These are phyloP conservation scores for Pelecanus crispus DNA, from an alignment of 2,113 vertebrate genomes.

Conservation along the genomic window DNA sequence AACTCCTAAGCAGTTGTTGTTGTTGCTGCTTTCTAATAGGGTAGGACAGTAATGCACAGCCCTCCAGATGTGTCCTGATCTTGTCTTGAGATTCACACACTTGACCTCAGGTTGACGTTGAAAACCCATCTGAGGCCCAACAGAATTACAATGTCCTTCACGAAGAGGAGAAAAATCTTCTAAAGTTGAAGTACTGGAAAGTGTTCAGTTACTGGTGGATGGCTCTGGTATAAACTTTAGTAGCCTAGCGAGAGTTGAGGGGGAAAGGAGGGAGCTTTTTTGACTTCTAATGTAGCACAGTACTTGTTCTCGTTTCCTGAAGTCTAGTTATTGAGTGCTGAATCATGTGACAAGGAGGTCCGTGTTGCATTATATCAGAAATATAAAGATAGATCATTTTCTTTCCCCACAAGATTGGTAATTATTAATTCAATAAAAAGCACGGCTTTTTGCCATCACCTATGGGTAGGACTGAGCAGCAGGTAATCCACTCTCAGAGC, in stretches of 20 bases:
- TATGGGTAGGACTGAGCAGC: slow-evolving; percentile 11
- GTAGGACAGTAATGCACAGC: slow-evolving; percentile 34
- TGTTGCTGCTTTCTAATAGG: slow-evolving; percentile 33
- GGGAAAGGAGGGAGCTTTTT: neutral
- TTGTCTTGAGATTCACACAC: slow-evolving; percentile 19
- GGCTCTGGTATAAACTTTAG: neutral
- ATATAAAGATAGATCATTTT: slow-evolving; percentile 9
- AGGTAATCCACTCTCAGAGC: slow-evolving; percentile 54
- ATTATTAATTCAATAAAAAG: slow-evolving; percentile 54
- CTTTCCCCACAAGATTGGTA: slow-evolving; percentile 23
- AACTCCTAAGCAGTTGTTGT: slow-evolving; percentile 54
- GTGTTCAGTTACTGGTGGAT: neutral
- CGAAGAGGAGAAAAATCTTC: neutral
- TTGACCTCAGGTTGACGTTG: slow-evolving; percentile 18
- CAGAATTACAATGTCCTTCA: neutral
- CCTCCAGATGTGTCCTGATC: slow-evolving; percentile 36
- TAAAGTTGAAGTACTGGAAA: neutral
- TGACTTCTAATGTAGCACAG: neutral
- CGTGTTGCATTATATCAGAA: slow-evolving; percentile 15
- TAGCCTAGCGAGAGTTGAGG: neutral
- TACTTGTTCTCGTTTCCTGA: slow-evolving; percentile 4
- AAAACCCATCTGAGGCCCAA: neutral
- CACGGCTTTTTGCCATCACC: slow-evolving; percentile 15
- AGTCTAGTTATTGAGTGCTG: neutral
- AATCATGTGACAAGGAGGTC: neutral